These are phyloP conservation scores for Pollimyrus isidori DNA, from an alignment of 2,113 vertebrate genomes.

Conservation along the genomic window DNA sequence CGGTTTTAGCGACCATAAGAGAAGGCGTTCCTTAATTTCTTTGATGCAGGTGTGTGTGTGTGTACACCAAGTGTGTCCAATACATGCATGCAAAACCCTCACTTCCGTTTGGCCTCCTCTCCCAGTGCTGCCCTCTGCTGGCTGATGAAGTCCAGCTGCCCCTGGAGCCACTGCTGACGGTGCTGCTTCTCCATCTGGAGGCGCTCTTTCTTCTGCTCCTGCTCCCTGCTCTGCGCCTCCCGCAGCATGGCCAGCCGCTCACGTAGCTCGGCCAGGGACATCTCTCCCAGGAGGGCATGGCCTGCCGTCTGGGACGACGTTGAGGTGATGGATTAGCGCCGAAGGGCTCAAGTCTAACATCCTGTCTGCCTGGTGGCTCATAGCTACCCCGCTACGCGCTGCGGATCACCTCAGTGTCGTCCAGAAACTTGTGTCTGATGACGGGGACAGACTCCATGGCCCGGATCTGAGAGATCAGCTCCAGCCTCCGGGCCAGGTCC, in stretches of 20 bases:
- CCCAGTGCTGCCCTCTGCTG: constrained; percentile 61
- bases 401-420: constrained; percentile 74
- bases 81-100: constrained; percentile 21
- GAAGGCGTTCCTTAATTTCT: not conserved
- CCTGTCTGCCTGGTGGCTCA: not conserved
- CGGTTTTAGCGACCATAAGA: not conserved
- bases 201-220: constrained; percentile 65
- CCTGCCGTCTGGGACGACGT: constrained; percentile 61
- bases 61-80: not conserved
- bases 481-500: constrained; percentile 59
- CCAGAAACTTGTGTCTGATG: constrained; percentile 61
- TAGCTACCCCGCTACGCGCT: not conserved
- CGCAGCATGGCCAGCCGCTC: constrained; percentile 70
- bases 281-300: constrained; percentile 76
- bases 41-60: not conserved
- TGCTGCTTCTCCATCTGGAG: constrained; percentile 71
- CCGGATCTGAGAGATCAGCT: constrained; percentile 68
- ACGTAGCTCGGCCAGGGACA: constrained; percentile 80
- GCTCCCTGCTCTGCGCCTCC: constrained; percentile 54
- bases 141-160: constrained; percentile 66
- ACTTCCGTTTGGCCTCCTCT: constrained; percentile 66
- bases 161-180: constrained; percentile 65
- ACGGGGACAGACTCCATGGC: constrained; percentile 60
- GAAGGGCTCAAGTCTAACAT: not conserved
- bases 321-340: not conserved